A percentile compares a stretch with the other conserved stretches of the same genome.
These are phyloP conservation scores for Brassicogethes aeneus DNA, from an alignment of 2,888 invertebrate species.

Conservation along the genomic window DNA sequence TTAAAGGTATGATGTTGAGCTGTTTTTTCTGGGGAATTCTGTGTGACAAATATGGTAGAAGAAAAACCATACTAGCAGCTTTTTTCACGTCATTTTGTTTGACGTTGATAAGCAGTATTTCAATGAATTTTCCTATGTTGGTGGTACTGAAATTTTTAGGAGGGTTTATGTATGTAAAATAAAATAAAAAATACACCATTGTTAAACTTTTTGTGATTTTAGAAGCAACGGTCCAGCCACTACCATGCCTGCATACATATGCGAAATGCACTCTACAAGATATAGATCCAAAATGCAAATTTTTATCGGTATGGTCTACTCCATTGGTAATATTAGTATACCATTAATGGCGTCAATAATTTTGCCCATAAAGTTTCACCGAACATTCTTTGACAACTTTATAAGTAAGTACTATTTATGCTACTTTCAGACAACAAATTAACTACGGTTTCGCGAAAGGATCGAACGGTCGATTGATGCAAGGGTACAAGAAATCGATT, in stretches of 20 bases:
- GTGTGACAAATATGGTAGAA: conserved; percentile 33
- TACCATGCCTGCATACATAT: conserved; percentile 57
- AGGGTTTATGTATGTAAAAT: background rate
- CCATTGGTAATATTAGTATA: conserved; percentile 51
- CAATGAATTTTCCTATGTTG: background rate
- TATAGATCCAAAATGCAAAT: conserved; percentile 55
- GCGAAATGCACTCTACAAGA: conserved; percentile 59
- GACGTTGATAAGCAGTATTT: background rate
- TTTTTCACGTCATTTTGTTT: no score
- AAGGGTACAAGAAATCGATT: no score
- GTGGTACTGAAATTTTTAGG: background rate
- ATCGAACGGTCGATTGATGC: no score
- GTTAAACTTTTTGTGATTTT: no score
- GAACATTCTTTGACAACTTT: conserved; percentile 34
- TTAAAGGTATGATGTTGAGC: conserved; percentile 5
- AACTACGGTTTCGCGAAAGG: no score
- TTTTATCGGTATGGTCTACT: conserved; percentile 53
- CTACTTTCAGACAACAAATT: no score
- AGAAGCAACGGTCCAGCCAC: background rate
- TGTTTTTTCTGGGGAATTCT: conserved; percentile 1
- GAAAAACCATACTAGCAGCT: conserved; percentile 46
- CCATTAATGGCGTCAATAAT: conserved; percentile 63
- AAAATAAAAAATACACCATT: background rate
- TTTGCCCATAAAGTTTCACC: conserved; percentile 51
- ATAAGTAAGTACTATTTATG: conserved; percentile 14